Conservation (phyloP, 2,888 invertebrate species). For the Nezara viridula region DNA sequence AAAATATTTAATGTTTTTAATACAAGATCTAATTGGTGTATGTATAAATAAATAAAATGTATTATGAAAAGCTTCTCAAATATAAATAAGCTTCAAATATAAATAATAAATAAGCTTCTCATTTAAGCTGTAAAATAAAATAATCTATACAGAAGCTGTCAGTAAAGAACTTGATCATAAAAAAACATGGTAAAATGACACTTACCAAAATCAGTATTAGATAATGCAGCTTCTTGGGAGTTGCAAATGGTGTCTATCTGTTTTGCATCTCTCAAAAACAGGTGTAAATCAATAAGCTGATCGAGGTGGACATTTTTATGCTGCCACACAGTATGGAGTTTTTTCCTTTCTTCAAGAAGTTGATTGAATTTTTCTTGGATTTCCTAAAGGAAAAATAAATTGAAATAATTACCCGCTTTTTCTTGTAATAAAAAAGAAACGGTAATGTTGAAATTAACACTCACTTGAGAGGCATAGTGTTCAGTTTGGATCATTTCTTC, state of each 20-base stretch:
- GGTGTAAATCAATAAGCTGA: constrained; percentile 92
- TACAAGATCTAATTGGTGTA: too few species aligned
- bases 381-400: constrained; percentile 71
- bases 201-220: constrained; percentile 68
- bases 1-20: too few species aligned
- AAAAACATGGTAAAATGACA: background rate
- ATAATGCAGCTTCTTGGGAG: constrained; percentile 86
- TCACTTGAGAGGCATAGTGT: constrained; percentile 82
- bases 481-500: constrained; percentile 87
- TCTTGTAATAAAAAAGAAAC: background rate
- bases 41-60: too few species aligned
- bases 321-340: constrained; percentile 88
- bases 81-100: too few species aligned
- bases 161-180: too few species aligned
- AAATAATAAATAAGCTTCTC: too few species aligned
- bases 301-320: constrained; percentile 89
- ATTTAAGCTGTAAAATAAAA: too few species aligned
- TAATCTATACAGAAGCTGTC: too few species aligned
- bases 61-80: too few species aligned
- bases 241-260: constrained; percentile 90
- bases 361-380: constrained; percentile 85
- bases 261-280: constrained; percentile 94
- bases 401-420: background rate
- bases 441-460: constrained; percentile 64
- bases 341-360: constrained; percentile 83